These are phyloP conservation scores for Neolamprologus sp. DNA, from an alignment of 2,113 vertebrate genomes.

Conservation along the genomic window DNA sequence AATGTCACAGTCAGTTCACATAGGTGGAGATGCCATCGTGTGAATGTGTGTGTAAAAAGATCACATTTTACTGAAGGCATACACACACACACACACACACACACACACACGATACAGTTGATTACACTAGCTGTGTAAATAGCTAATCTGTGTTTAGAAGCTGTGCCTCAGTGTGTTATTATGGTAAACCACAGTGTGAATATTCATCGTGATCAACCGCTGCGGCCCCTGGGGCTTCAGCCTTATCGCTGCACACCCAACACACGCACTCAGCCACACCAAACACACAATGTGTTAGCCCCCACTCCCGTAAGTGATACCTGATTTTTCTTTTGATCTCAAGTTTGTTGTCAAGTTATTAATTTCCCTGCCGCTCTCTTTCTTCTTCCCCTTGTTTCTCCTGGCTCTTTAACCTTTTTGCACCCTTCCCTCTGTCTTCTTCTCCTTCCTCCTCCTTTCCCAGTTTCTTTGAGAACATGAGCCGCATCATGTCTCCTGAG, in stretches of 20 bases:
- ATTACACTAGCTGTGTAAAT: conserved; percentile 8
- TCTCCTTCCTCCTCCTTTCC: background rate
- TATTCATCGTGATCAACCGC: conserved; percentile 43
- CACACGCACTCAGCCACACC: background rate
- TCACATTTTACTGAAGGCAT: background rate
- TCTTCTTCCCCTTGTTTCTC: background rate
- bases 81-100: background rate
- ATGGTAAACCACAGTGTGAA: conserved; percentile 45
- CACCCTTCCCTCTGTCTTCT: background rate
- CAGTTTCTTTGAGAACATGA: conserved; percentile 71
- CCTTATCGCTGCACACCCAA: conserved; percentile 41
- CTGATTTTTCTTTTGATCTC: conserved; percentile 42
- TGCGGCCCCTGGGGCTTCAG: background rate
- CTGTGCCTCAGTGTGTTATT: conserved; percentile 47
- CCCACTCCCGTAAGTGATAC: background rate
- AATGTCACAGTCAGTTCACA: conserved; percentile 52
- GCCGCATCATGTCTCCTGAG: conserved; percentile 56
- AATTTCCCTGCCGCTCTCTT: background rate
- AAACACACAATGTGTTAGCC: background rate
- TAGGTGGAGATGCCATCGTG: background rate
- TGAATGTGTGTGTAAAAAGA: background rate
- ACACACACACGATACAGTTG: background rate
- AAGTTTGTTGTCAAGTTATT: conserved; percentile 25
- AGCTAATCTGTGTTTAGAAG: conserved; percentile 37
- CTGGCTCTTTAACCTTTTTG: background rate